A percentile compares a stretch with the other conserved stretches of the same genome.
These are phyloP conservation scores for Clitarchus hookeri DNA, from an alignment of 2,888 invertebrate genomes.

Conservation along the genomic window DNA sequence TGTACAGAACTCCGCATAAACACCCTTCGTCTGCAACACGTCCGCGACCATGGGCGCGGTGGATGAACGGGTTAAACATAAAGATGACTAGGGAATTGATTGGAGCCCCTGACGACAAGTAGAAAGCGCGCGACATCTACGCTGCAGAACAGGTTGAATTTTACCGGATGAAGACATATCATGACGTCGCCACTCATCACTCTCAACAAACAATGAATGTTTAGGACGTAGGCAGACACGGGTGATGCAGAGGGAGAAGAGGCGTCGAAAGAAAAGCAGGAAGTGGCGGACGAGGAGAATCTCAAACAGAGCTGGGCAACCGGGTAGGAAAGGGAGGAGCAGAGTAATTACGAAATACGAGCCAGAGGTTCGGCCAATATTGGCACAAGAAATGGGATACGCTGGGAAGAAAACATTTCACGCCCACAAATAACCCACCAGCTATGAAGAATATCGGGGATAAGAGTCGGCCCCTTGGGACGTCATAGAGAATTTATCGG, in stretches of 20 bases:
- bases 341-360: not conserved
- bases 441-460: not conserved
- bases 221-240: too few species aligned
- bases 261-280: not conserved
- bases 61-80: too few species aligned
- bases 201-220: too few species aligned
- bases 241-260: not conserved
- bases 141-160: too few species aligned
- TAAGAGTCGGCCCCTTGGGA: not conserved
- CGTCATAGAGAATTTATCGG: not conserved
- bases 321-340: not conserved
- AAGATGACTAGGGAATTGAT: too few species aligned
- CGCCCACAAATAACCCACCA: not conserved
- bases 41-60: too few species aligned
- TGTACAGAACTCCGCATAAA: too few species aligned
- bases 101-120: too few species aligned
- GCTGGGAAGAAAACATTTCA: not conserved
- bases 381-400: not conserved
- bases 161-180: too few species aligned
- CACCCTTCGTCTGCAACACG: too few species aligned
- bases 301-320: not conserved
- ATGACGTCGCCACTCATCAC: too few species aligned
- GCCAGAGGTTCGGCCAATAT: not conserved
- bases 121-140: too few species aligned
- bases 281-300: not conserved